Evolutionary conservation across 2,888 invertebrate genomes (phyloP).

Genomic region (Mystacides longicornis): DNA sequence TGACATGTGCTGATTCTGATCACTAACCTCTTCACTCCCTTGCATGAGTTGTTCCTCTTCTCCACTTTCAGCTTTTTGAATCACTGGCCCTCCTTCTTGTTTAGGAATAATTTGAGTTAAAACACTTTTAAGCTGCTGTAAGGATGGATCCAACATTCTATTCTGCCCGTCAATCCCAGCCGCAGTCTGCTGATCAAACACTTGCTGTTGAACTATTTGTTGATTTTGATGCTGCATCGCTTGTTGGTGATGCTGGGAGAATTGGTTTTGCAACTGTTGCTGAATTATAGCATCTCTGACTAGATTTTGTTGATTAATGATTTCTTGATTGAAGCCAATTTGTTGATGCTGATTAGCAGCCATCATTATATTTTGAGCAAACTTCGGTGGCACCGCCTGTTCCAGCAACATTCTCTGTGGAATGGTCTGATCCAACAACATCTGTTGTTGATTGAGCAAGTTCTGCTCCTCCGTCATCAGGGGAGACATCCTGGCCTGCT

Average conservation of each 20-base stretch:
- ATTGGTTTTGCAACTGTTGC: slow-evolving; percentile 40
- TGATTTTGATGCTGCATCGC: slow-evolving; percentile 28
- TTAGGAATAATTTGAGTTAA: slow-evolving; percentile 44
- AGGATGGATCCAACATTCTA: slow-evolving; percentile 45
- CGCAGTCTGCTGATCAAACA: slow-evolving; percentile 36
- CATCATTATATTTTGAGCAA: slow-evolving; percentile 21
- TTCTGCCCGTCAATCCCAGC: slow-evolving; percentile 33
- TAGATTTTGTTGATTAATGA: slow-evolving; percentile 28
- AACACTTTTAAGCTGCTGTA: slow-evolving; percentile 46
- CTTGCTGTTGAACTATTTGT: slow-evolving; percentile 33
- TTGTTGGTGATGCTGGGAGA: too few relatives aligned
- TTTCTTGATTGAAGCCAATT: slow-evolving; percentile 17
- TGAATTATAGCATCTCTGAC: slow-evolving; percentile 44
- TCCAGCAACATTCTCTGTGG: slow-evolving; percentile 34
- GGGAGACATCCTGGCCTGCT: slow-evolving; percentile 43
- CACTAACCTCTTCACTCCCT: slow-evolving; percentile 31
- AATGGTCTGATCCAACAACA: slow-evolving; percentile 41
- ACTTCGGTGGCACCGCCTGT: slow-evolving; percentile 28
- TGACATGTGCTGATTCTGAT: slow-evolving; percentile 31
- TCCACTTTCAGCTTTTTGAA: slow-evolving; percentile 4
- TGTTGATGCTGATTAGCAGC: slow-evolving; percentile 23
- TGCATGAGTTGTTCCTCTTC: slow-evolving; percentile 28
- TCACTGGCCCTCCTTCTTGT: slow-evolving; percentile 28
- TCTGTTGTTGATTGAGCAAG: slow-evolving; percentile 37
- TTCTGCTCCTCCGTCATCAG: slow-evolving; percentile 35